phyloP scores from a whole-genome alignment of 35 echinoderm and acorn worm species.

The Stichopus chloronotus region DNA sequence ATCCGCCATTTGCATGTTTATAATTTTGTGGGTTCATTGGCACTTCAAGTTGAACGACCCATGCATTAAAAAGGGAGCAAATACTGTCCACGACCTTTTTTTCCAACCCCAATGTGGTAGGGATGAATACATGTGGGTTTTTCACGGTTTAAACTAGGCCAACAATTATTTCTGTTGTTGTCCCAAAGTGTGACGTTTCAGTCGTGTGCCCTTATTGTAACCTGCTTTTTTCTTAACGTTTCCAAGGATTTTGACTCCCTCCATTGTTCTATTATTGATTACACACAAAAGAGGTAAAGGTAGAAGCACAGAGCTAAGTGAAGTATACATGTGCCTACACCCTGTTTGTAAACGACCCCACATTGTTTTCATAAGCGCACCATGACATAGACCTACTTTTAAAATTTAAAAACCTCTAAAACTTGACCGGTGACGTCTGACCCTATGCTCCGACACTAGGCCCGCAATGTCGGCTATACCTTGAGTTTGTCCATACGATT shows the following conservation, averaged over 20 bases:
- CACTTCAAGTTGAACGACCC: neutral
- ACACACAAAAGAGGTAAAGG: neutral
- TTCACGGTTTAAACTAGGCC: neutral
- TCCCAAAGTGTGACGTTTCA: neutral
- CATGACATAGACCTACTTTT: neutral
- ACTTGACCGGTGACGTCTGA: neutral
- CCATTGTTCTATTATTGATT: neutral
- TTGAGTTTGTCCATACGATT: too few species aligned
- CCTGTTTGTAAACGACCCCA: neutral
- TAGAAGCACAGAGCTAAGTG: neutral
- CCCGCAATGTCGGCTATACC: too few species aligned
- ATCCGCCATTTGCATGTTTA: too few species aligned
- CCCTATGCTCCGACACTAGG: too few species aligned
- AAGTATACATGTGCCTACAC: neutral
- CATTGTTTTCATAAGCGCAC: neutral
- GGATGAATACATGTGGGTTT: neutral
- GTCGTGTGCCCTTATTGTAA: neutral
- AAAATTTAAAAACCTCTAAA: neutral
- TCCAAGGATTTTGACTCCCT: neutral
- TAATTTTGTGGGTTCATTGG: neutral
- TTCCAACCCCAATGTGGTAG: neutral
- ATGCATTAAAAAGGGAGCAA: too few species aligned
- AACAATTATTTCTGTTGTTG: neutral
- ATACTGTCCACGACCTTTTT: neutral
- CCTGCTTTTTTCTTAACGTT: neutral